Evolutionary conservation across 2,888 invertebrate genomes (phyloP), one percentile per base, ranked within the genome.

Genomic region (Fissipunctia ypsillon): DNA sequence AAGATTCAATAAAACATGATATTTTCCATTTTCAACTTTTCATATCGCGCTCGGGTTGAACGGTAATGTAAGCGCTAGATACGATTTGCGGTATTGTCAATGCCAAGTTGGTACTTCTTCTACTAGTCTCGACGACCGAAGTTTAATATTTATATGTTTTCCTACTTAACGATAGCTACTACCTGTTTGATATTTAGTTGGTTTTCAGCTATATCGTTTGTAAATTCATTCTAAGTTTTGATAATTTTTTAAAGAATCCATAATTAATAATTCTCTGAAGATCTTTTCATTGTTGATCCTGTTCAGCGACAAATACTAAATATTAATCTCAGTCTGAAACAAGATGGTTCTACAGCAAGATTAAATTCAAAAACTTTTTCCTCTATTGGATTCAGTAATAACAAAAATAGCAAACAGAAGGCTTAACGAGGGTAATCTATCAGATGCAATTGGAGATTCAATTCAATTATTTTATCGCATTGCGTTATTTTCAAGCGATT

Each of bases 371-470:
- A 77, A 79, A 67, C 41, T 81, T 77, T 75, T 75, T 67, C 22
- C 56, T 63, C 65, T 70, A 70, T 69, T 78, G 66, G 71, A 78
- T 75, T 78, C 63, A 64, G 52, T 70, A 77, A 78, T 81, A 76
- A 73, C 73, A 80, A 76, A 87, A 84, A 82, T 82, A 83, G 68
- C 78, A 65, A 82, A 81, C 74, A 75, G 72, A 76, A 83, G 69
- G 71, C 73, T 84, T 83, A 87, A 85, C 82, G 80, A 82, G 80
- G 76, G 80, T 85, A 87, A 87, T 89, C 85, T 84, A 77, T 86
- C 82, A 87, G 80, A 81, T 84, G 81, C 80, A 80, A 85, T 80
- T 86, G 84, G 69, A 83, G 84, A 87, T 88, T 85, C 85, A 88
- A 88, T 86, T 78, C 86, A 80, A 84, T 87, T 85, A 81, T 65